phyloP scores from a whole-genome alignment of 2,888 invertebrate genomes.

The Diplolepis rosae region DNA sequence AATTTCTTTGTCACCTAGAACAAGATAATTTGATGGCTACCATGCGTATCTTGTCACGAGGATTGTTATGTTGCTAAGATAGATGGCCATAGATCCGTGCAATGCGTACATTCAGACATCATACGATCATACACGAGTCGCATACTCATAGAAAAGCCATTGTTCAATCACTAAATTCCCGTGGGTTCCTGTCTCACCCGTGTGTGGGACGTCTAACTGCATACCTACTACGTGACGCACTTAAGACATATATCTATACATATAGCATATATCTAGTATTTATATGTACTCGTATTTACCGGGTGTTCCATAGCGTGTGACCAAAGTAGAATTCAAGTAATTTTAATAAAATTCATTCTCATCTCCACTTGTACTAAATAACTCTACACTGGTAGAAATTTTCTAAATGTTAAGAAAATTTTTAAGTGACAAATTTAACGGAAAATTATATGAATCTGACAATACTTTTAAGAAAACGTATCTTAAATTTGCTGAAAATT shows the following conservation, averaged over 20 bases:
- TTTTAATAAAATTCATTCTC: too few species aligned
- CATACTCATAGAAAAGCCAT: conserved; percentile 45
- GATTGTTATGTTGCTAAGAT: neutral
- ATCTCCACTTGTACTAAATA: too few species aligned
- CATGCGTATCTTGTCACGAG: neutral
- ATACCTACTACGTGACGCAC: conserved; percentile 66
- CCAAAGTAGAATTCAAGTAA: too few species aligned
- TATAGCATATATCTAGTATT: conserved; percentile 18
- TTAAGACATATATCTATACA: conserved; percentile 43
- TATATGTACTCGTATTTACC: too few species aligned
- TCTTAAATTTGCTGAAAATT: too few species aligned
- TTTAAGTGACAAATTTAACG: too few species aligned
- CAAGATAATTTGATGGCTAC: neutral
- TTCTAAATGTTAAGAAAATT: too few species aligned
- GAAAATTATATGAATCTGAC: too few species aligned
- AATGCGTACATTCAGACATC: neutral
- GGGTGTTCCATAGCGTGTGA: too few species aligned
- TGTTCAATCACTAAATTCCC: conserved; percentile 53
- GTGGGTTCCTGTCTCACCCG: conserved; percentile 40
- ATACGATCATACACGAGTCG: conserved; percentile 29
- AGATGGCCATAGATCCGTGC: neutral
- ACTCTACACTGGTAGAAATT: too few species aligned
- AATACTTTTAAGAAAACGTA: too few species aligned
- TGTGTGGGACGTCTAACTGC: conserved; percentile 66
- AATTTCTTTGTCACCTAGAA: neutral